phyloP scores from a whole-genome alignment of 2,888 invertebrate species.

The Acheta domesticus region DNA sequence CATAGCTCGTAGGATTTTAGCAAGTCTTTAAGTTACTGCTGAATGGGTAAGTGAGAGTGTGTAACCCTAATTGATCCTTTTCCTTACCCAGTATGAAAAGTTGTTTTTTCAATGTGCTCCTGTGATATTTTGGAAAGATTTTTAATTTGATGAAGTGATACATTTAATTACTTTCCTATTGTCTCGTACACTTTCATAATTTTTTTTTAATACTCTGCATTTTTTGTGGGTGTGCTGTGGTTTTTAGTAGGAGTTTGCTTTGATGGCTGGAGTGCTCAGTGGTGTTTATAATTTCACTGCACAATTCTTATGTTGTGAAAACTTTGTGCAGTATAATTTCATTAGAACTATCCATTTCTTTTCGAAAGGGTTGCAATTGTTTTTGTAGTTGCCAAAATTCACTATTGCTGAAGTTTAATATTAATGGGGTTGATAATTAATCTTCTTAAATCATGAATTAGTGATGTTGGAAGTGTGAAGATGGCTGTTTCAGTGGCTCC shows the following conservation, averaged over 20 bases:
- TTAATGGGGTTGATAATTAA: neutral
- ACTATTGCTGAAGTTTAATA: neutral
- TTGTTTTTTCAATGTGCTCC: no score
- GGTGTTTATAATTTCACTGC: neutral
- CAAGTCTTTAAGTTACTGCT: no score
- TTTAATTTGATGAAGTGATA: no score
- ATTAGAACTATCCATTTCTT: neutral
- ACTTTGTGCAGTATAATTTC: neutral
- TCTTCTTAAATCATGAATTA: neutral
- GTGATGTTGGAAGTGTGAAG: neutral
- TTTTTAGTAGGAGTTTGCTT: neutral
- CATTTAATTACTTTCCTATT: no score
- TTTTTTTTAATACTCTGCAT: no score
- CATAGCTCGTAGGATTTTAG: no score
- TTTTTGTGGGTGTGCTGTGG: no score
- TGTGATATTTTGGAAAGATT: no score
- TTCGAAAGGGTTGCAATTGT: neutral
- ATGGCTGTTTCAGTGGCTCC: slow-evolving; percentile 9
- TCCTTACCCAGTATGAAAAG: no score
- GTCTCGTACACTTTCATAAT: no score
- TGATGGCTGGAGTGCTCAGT: slow-evolving; percentile 18
- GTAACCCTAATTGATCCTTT: no score
- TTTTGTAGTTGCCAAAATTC: neutral
- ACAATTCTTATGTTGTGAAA: neutral
- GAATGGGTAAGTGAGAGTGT: no score